Percentiles rank a stretch among this genome's conserved stretches.
These are phyloP conservation scores for Cyclopterus lumpus DNA, from an alignment of 2,797 vertebrate genomes.

Conservation along the genomic window DNA sequence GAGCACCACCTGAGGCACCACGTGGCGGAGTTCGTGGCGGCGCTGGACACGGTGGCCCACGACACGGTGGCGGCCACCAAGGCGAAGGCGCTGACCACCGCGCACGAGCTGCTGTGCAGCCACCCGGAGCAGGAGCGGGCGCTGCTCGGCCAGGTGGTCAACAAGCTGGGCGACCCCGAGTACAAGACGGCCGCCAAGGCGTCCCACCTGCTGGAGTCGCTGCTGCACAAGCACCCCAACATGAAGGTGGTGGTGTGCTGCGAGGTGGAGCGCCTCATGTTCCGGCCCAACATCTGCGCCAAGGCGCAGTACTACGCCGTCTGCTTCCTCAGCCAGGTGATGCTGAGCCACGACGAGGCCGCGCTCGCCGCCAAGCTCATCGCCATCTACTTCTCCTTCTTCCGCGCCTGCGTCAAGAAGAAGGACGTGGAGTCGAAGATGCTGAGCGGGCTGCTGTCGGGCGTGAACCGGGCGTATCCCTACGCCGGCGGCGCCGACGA, in stretches of 20 bases:
- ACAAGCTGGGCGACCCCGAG: constrained; percentile 97
- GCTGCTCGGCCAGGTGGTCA: constrained; percentile 89
- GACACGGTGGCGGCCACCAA: constrained; percentile 89
- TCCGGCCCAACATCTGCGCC: constrained; percentile 89
- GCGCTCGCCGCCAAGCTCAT: constrained; percentile 90
- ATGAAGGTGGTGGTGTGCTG: constrained; percentile 94
- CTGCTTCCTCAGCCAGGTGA: constrained; percentile 95
- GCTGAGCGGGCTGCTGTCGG: constrained; percentile 92
- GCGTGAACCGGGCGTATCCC: constrained; percentile 96
- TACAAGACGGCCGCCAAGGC: constrained; percentile 93
- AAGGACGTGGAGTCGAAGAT: constrained; percentile 94
- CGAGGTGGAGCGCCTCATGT: constrained; percentile 95
- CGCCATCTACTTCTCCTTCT: constrained; percentile 93
- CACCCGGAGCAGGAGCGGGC: constrained; percentile 94
- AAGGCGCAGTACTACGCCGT: constrained; percentile 95
- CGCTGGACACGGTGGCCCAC: constrained; percentile 86
- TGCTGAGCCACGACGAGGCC: constrained; percentile 90
- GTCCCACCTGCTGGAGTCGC: constrained; percentile 89
- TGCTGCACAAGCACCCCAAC: constrained; percentile 92
- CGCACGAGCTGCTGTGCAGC: constrained; percentile 89
- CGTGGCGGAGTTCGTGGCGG: constrained; percentile 88
- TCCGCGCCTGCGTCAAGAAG: constrained; percentile 91
- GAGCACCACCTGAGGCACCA: constrained; percentile 92
- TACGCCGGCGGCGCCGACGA: constrained; percentile 88
- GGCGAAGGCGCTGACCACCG: constrained; percentile 83